A percentile compares a stretch with the other conserved stretches of the same genome.
phyloP scores from a whole-genome alignment of 2,888 invertebrate genomes.

The Noctua comes region DNA sequence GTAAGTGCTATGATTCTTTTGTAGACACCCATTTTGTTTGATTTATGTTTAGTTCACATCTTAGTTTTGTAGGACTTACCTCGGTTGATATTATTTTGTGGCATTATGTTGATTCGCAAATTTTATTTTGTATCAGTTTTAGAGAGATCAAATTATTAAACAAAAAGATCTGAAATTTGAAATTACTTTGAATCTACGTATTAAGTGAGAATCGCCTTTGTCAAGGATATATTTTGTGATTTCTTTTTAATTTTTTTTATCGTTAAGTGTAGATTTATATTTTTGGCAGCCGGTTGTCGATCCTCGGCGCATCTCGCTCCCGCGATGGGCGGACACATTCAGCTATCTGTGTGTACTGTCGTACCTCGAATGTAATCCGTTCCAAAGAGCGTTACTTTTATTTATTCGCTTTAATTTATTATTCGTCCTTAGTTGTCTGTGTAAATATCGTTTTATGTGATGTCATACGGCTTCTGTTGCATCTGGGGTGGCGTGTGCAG shows the following conservation, averaged over 20 bases:
- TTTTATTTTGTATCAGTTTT: conserved; percentile 35
- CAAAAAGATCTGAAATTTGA: conserved; percentile 41
- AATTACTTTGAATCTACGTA: conserved; percentile 45
- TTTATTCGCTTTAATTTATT: conserved; percentile 87
- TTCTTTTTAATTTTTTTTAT: conserved; percentile 62
- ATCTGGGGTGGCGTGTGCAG: conserved; percentile 66
- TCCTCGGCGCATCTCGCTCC: conserved; percentile 55
- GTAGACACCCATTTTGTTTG: conserved; percentile 58
- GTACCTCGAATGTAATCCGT: conserved; percentile 84
- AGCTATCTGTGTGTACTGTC: conserved; percentile 65
- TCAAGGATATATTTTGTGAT: conserved; percentile 72
- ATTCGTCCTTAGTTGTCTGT: conserved; percentile 72
- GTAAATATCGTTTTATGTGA: conserved; percentile 70
- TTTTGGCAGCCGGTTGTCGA: conserved; percentile 54
- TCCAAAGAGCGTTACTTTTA: conserved; percentile 85
- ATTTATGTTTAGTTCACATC: conserved; percentile 56
- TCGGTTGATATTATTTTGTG: conserved; percentile 53
- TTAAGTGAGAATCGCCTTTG: conserved; percentile 62
- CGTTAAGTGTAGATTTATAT: conserved; percentile 54
- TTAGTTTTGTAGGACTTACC: conserved; percentile 40
- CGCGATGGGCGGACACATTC: conserved; percentile 70
- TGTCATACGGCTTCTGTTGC: conserved; percentile 69
- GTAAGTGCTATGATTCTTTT: conserved; percentile 73
- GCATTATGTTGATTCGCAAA: conserved; percentile 43
- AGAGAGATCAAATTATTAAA: conserved; percentile 35